Base-by-base conservation (phyloP, 1,140 invertebrate genomes). In the Teleopsis dalmanni region DNA sequence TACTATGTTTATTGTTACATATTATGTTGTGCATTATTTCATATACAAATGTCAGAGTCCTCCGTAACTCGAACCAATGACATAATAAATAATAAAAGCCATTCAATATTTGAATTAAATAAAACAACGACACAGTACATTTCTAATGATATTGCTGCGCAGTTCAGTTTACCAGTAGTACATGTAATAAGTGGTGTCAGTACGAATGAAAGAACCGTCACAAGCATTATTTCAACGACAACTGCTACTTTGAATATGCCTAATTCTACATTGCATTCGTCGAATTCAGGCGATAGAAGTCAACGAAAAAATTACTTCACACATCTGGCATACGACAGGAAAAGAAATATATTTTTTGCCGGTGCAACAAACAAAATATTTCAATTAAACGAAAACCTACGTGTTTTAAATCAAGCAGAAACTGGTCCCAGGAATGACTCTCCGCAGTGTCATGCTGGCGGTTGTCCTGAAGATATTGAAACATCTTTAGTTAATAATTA, bases 281-380 rank as follows among this genome's bases (percentile, higher is more conserved):
- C 33, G 18, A 18, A 21, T 26, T 21, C 31, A 21, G 10, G n/a
- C 25, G 22, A 14, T 19, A 13, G 19, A 23, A 25, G 22, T 37
- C 25, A 14, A 29, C 43, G 38, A 1, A 67, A 58, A 41, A 68
- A 62, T 52, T 71, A 75, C 50, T 78, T 78, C 48, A 75, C 75
- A 37, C 78, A 79, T 52, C 58, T 79, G 16, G 74, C 71, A 3
- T 72, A 76, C 27, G 78, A 78, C 56, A 70, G 56, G 58, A 59
- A 62, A 13, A 72, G 73, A 50, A 77, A 89, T 25, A 89, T 86
- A 61, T 70, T 82, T 26, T 82, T 80, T 58, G 83, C 87, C 29
- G 90, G 87, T 13, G 90, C 87, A 13, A 79, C 87, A 42, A 95
- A 96, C 65, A 81, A 82, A 59, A 76, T 95, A 11, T 78, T 91